Base-by-base conservation (phyloP, 2,888 invertebrate genomes). In the Adelognathus sp. region DNA sequence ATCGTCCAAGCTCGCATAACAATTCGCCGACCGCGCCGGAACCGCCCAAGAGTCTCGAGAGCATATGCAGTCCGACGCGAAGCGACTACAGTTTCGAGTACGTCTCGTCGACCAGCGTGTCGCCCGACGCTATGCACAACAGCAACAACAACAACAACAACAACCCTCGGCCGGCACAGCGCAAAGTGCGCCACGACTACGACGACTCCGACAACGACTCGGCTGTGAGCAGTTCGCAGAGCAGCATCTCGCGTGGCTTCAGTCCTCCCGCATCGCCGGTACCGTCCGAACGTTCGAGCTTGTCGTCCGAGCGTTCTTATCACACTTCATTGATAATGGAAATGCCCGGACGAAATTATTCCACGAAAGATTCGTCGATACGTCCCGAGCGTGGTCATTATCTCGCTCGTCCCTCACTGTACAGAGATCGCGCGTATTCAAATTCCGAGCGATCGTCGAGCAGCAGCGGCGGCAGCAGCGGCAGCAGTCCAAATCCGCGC, bases 161-260 rank as follows among this genome's bases (percentile, higher is more conserved):
- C 21, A 79, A 86, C 31, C 82, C 78, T 88, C 91, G 76, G 86
- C 91, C 80, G 16, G 74, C 64, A 4, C 84, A 84, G 33, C 82
- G 85, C 39, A 82, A 85, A n/a, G 80, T 83, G 41, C 82, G 88
- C n/a, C 83, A 84, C 44, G 89, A 93, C 91, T 87, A 92, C 85
- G 94, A 95, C 83, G 96, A 96, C 84, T 96, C 96, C 86, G 97
- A 97, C 90, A 97, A 96, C 86, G 97, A 97, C 91, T 97, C 97
- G 29, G 97, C 97, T 3, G 96, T 97, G 89, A 97, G 97, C 58
- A 96, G 96, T 83, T 95, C 96, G 67, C 97, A 96, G 52, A 96
- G 96, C 89, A 95, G 95, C 88, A 94, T 96, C 83, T 96, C 96
- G 2, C 94, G 95, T 81, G 95, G 95, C 77, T 94, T 94, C 82